Evolutionary conservation across 2,797 vertebrate genomes (phyloP).

Genomic region (Trachops cirrhosus): DNA sequence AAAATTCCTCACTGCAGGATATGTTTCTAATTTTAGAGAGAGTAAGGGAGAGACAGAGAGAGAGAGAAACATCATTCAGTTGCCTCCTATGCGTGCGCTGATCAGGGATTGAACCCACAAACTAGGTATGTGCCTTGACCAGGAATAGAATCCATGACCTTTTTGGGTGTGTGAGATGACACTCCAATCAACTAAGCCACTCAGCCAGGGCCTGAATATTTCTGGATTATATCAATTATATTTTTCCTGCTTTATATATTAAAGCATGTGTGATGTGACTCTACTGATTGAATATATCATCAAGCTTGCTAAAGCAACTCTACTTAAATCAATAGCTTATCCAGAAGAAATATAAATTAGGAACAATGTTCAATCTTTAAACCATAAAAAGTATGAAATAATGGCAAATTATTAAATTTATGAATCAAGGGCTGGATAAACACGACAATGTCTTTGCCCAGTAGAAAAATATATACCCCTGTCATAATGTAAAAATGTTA

Average conservation of each 20-base stretch:
- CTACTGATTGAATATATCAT: neutral
- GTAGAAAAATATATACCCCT: neutral
- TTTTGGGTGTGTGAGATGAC: too few relatives aligned
- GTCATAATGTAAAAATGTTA: neutral
- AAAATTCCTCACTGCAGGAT: neutral
- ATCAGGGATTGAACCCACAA: neutral
- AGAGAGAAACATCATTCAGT: neutral
- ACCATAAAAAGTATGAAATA: neutral
- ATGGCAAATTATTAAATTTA: slow-evolving; percentile 30
- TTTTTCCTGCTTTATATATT: neutral
- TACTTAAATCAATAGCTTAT: slow-evolving; percentile 2
- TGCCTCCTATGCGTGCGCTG: neutral
- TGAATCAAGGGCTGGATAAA: slow-evolving; percentile 17
- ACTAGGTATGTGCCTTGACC: neutral
- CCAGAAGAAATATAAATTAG: neutral
- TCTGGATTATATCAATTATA: neutral
- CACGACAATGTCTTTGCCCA: slow-evolving; percentile 16
- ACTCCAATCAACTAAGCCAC: neutral
- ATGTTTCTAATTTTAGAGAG: neutral
- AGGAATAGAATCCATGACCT: neutral
- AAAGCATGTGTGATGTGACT: neutral
- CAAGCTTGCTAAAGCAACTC: neutral
- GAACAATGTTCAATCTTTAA: slow-evolving; percentile 7
- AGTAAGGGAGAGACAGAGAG: neutral
- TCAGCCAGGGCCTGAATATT: neutral